phyloP scores from a whole-genome alignment of 2,888 invertebrate species.

The Drosophila lutescens region DNA sequence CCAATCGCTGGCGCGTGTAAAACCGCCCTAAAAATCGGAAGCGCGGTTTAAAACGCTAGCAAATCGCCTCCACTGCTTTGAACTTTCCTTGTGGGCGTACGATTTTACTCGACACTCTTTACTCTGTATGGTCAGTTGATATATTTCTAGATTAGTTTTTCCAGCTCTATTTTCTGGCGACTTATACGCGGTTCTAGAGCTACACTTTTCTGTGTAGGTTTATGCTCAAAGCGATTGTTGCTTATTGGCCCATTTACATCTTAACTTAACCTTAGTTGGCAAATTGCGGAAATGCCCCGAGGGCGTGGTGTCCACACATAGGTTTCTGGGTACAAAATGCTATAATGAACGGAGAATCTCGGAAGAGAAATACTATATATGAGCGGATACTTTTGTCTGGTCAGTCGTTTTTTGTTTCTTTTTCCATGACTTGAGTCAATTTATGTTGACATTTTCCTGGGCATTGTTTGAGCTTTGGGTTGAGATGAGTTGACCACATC shows the following conservation, averaged over 20 bases:
- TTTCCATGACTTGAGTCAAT: slow-evolving; percentile 34
- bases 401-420: slow-evolving; percentile 2
- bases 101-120: slow-evolving; percentile 7
- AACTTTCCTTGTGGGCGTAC: slow-evolving; percentile 32
- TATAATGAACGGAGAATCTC: neutral
- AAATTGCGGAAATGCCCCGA: slow-evolving; percentile 68
- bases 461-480: slow-evolving; percentile 10
- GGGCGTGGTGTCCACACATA: slow-evolving; percentile 55
- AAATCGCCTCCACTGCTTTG: slow-evolving; percentile 1
- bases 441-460: slow-evolving; percentile 66
- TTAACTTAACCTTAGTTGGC: slow-evolving; percentile 70
- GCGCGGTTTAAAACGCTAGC: neutral
- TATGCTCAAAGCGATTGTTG: slow-evolving; percentile 35
- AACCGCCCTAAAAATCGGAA: too few species aligned
- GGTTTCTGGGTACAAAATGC: neutral
- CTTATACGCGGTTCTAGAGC: slow-evolving; percentile 1
- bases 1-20: too few species aligned
- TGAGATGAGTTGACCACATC: too few species aligned
- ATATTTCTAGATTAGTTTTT: slow-evolving; percentile 36
- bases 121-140: slow-evolving; percentile 41
- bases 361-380: neutral
- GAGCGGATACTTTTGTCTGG: neutral
- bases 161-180: neutral
- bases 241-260: slow-evolving; percentile 59
- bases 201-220: slow-evolving; percentile 53